phyloP scores from a whole-genome alignment of 2,113 vertebrate species.

The Aramus guarauna region DNA sequence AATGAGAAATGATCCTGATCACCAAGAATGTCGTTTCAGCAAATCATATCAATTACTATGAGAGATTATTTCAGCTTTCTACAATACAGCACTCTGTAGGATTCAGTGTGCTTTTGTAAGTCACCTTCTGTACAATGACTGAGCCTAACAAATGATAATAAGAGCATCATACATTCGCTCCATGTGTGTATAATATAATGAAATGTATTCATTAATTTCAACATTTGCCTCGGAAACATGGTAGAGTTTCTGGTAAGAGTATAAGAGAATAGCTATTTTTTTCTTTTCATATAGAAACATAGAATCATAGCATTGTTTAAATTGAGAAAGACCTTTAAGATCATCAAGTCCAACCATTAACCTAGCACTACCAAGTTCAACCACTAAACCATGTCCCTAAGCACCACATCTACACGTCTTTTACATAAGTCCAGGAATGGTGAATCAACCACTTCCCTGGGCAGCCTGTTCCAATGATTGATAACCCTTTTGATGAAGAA shows the following conservation, averaged over 20 bases:
- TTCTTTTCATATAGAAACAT: not conserved
- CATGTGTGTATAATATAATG: not conserved
- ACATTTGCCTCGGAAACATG: not conserved
- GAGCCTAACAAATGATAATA: not conserved
- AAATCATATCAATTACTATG: not conserved
- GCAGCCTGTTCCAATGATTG: too few relatives aligned
- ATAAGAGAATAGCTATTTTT: not conserved
- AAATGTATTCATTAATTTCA: not conserved
- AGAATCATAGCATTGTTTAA: too few relatives aligned
- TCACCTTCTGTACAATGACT: not conserved
- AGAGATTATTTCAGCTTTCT: not conserved
- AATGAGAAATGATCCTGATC: not conserved
- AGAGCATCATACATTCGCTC: not conserved
- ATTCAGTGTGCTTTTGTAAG: not conserved
- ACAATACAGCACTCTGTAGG: accelerated
- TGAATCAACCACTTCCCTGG: too few relatives aligned
- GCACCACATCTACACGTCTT: too few relatives aligned
- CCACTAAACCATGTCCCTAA: too few relatives aligned
- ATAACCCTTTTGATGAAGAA: too few relatives aligned
- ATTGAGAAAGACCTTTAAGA: too few relatives aligned
- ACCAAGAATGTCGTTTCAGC: not conserved
- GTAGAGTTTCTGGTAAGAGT: not conserved
- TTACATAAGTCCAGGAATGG: too few relatives aligned
- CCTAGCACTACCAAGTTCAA: too few relatives aligned
- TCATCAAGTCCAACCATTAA: too few relatives aligned